These are phyloP conservation scores for Silurus aristotelis DNA, from an alignment of 2,797 vertebrate genomes.

Conservation along the genomic window DNA sequence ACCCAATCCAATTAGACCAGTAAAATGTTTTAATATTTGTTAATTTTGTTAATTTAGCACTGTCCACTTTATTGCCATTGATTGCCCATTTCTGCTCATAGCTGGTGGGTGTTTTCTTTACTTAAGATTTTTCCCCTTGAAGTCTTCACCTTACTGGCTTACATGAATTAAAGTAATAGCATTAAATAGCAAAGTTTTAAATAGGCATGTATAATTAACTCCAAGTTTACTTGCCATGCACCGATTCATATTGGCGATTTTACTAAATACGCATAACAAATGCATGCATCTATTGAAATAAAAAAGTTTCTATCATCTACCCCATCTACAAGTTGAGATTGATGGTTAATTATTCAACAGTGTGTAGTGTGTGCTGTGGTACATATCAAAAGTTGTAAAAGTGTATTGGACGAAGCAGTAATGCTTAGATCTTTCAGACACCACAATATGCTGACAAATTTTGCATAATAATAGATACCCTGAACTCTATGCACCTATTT, in stretches of 20 bases:
- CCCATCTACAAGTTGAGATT: background rate
- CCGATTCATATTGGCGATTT: background rate
- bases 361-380: background rate
- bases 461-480: background rate
- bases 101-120: background rate
- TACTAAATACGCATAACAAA: background rate
- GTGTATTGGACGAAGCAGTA: background rate
- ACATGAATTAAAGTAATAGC: background rate
- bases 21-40: background rate
- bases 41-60: background rate
- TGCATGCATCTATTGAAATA: background rate
- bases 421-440: background rate
- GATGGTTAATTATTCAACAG: background rate
- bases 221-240: background rate
- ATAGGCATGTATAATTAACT: background rate
- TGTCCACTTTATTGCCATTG: background rate
- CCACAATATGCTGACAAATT: background rate
- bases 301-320: background rate
- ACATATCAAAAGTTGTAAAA: too few relatives aligned
- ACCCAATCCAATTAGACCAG: background rate
- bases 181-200: background rate
- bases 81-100: background rate
- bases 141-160: background rate
- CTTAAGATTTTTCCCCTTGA: background rate
- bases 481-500: background rate